Evolutionary conservation across 2,888 invertebrate genomes (phyloP).

Genomic region (Macaria liturata): DNA sequence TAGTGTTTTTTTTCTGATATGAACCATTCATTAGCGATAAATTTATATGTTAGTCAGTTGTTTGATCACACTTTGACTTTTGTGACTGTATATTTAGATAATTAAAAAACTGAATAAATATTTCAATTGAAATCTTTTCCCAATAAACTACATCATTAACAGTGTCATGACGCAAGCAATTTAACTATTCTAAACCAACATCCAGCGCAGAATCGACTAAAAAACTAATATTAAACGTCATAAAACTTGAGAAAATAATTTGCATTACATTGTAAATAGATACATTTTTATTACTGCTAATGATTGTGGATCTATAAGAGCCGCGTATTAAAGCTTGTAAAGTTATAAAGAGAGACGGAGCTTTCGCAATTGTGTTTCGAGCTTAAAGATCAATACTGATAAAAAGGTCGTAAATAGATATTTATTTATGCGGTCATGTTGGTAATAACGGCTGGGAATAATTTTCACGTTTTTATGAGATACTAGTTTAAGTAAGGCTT

Average conservation of each 20-base stretch:
- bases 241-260: slow-evolving; percentile 39
- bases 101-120: too few species aligned
- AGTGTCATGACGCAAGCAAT: neutral
- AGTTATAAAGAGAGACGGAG: slow-evolving; percentile 51
- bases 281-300: slow-evolving; percentile 51
- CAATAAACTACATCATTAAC: neutral
- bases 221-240: slow-evolving; percentile 31
- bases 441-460: slow-evolving; percentile 20
- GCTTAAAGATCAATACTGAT: slow-evolving; percentile 43
- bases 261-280: slow-evolving; percentile 47
- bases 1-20: too few species aligned
- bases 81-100: too few species aligned
- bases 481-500: neutral
- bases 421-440: slow-evolving; percentile 16
- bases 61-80: too few species aligned
- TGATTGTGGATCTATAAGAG: slow-evolving; percentile 43
- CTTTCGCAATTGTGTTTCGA: slow-evolving; percentile 42
- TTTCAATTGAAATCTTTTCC: too few species aligned
- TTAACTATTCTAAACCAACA: slow-evolving; percentile 14
- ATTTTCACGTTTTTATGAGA: slow-evolving; percentile 6
- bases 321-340: slow-evolving; percentile 64
- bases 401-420: slow-evolving; percentile 27
- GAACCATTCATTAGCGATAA: too few species aligned
- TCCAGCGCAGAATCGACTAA: slow-evolving; percentile 23
- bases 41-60: too few species aligned